These are phyloP conservation scores for Gallinago media DNA, from an alignment of 2,113 vertebrate genomes.

Conservation along the genomic window DNA sequence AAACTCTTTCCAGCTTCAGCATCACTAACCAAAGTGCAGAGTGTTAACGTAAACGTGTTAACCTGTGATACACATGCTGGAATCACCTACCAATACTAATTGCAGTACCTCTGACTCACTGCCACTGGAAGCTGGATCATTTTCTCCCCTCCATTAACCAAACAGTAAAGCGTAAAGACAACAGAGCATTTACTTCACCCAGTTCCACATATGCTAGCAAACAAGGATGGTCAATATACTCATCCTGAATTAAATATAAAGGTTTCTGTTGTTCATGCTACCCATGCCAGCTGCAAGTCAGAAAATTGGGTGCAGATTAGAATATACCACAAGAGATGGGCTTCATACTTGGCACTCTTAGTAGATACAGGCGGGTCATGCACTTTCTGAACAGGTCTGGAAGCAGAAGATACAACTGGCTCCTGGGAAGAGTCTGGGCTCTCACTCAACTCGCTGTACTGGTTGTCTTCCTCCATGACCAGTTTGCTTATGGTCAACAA, in stretches of 20 bases:
- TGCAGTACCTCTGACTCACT: neutral
- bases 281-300: neutral
- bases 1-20: neutral
- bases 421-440: constrained; percentile 45
- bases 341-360: constrained; percentile 71
- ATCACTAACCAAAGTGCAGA: neutral
- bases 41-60: accelerated
- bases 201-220: accelerated
- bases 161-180: neutral
- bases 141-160: neutral
- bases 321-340: neutral
- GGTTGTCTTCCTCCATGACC: constrained; percentile 80
- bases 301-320: neutral
- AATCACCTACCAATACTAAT: neutral
- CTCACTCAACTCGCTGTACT: constrained; percentile 36
- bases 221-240: neutral
- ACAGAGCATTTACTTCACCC: neutral
- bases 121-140: neutral
- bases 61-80: accelerated
- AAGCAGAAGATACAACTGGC: constrained; percentile 23
- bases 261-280: neutral
- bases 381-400: constrained; percentile 28
- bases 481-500: constrained; percentile 73
- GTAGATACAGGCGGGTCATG: neutral
- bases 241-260: neutral